Base-by-base conservation (phyloP, 2,113 vertebrate genomes). In the Pogonocichla stellata region DNA sequence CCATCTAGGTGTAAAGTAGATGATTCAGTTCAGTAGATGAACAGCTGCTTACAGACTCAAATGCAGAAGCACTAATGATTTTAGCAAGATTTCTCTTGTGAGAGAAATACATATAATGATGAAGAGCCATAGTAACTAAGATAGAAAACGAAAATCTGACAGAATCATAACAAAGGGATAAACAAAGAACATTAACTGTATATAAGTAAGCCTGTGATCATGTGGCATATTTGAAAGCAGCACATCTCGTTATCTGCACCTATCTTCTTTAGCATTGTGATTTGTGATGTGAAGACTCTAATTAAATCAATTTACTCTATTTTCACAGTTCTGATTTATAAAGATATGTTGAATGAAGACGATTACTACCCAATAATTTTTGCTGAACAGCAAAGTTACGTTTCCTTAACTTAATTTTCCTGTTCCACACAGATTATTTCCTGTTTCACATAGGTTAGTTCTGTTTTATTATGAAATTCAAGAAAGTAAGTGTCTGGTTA, bases 391-490 rank as follows among this genome's bases (percentile, higher is more conserved):
- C 5, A 29, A 78, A 94, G 95, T 96, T 96, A 94, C 91, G 86
- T 97, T 91, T 80, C 50, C 90, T 96, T 92, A 95, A 96, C 90
- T 93, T 97, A 97, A 94, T 97, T 98, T 97, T n/a, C 38, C 74
- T 92, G 80, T 92, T 95, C 78, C 42, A 92, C 23, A 28, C 31
- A 96, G 95, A 97, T 95, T 96, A 57, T 95, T 74, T 89, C 38
- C 70, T 91, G 78, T 93, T 96, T 79, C 53, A 91, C 24, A 24
- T 20, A 95, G 89, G 96, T 97, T 96, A 95, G 96, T 96, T 98
- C 86, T 96, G 93, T 95, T 97, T 96, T 97, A 93, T 93, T 96
- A 97, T 19, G 87, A 95, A 96, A 97, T 97, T 97, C 89, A 93
- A 93, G 86, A 94, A 96, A 97, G 69, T 83, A 96, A 97, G 91